Base-by-base conservation (phyloP, 2,113 vertebrate species). In the Tetrao urogallus region DNA sequence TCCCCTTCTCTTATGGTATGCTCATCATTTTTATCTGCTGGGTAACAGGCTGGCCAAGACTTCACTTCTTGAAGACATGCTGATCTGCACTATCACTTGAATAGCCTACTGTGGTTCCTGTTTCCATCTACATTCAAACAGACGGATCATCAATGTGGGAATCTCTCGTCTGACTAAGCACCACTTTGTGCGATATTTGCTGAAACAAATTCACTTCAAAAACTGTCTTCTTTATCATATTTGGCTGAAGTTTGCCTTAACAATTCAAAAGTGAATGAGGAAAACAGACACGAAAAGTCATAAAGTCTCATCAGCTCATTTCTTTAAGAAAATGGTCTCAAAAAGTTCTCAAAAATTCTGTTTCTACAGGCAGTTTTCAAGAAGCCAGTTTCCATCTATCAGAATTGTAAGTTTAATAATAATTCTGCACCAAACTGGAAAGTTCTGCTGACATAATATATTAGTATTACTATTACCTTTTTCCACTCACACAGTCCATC, bases 131-230 rank as follows among this genome's bases (percentile, higher is more conserved):
- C 5, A 36, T 89, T 82, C 75, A 15, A 28, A 65, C 43, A 48
- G 82, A 63, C 2, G 48, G 12, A 71, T 64, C 13, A 48, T 7
- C 8, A 50, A 27, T 18, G n/a, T 1, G 12, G 36, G 5, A 22
- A 38, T 3, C 15, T 66, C n/a, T 82, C 20, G 25, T 78, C 45
- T 50, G 52, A 7, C 11, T 32, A 48, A 9, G 2, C 8, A 54
- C 2, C 5, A 17, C 3, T 71, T 78, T 16, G 13, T 14, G 8
- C 1, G 1, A 10, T 10, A 13, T 61, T 50, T 75, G 1, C 58
- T 56, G 36, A 7, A 70, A 61, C 10, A 50, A 88, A 86, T 6
- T 32, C 4, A 76, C 27, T 79, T 72, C 36, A 78, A 60, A 56
- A 77, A 43, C 17, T 10, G 71, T 56, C 3, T 60, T 6, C 15